Percentiles rank a stretch among this genome's conserved stretches.
Conservation (phyloP, 2,113 vertebrate species). For the Elaphurus davidianus region DNA sequence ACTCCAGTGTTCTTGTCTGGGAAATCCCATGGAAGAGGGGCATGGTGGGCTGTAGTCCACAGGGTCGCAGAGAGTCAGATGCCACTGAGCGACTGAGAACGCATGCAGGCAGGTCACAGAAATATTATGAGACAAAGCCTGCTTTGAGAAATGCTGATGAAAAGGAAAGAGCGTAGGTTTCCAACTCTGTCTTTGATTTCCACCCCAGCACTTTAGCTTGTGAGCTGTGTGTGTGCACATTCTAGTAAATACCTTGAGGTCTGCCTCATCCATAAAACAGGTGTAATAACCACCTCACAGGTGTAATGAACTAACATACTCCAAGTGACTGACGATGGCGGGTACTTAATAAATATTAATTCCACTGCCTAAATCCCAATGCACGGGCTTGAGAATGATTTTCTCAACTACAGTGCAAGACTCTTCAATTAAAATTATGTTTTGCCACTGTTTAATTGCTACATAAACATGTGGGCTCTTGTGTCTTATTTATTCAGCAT, state of each 20-base stretch:
- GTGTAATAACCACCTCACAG: background rate
- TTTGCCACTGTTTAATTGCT: conserved; percentile 46
- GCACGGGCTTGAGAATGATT: background rate
- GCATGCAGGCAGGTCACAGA: background rate
- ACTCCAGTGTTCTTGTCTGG: background rate
- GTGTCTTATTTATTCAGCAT: conserved; percentile 31
- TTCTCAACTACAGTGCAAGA: background rate
- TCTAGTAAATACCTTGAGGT: background rate
- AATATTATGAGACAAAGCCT: background rate
- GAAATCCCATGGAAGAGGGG: background rate
- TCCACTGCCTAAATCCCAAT: background rate
- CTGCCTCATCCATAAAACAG: background rate
- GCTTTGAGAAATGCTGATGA: background rate
- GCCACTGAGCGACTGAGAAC: background rate
- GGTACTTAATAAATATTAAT: background rate
- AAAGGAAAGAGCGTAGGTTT: background rate
- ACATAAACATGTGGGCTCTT: conserved; percentile 21
- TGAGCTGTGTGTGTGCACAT: background rate
- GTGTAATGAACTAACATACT: background rate
- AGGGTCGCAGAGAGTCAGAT: background rate
- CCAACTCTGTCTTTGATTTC: background rate
- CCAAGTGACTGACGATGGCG: background rate
- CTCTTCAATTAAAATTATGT: conserved; percentile 47
- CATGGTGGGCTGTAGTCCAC: background rate
- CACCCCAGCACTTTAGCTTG: rapidly evolving